Conservation (phyloP, 2,113 vertebrate genomes). For the Megaptera novaeangliae region DNA sequence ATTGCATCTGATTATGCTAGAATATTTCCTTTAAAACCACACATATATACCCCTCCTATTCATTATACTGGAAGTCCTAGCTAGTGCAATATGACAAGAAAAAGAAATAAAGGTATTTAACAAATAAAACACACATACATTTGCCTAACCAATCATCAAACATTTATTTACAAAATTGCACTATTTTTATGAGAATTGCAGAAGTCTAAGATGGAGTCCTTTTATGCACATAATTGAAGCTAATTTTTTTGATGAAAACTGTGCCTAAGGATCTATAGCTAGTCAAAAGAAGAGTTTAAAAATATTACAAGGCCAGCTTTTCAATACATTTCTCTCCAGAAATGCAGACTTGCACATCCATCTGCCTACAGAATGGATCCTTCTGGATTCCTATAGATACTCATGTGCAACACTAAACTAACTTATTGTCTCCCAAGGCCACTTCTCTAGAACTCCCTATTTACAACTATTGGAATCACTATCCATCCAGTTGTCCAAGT, state of each 20-base stretch:
- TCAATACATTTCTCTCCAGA: neutral
- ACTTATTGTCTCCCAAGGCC: neutral
- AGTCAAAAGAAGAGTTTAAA: neutral
- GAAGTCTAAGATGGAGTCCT: neutral
- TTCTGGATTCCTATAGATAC: neutral
- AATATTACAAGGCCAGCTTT: neutral
- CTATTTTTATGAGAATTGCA: neutral
- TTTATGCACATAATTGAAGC: neutral
- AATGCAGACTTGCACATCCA: neutral
- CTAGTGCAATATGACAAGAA: neutral
- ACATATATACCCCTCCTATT: neutral
- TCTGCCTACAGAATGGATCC: neutral
- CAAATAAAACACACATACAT: neutral
- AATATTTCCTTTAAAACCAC: neutral
- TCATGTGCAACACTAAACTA: neutral
- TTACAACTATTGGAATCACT: neutral
- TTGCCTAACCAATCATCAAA: neutral
- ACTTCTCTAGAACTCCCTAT: neutral
- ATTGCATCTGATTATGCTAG: neutral
- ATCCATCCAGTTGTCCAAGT: neutral
- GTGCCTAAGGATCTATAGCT: neutral
- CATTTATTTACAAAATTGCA: neutral
- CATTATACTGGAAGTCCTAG: neutral
- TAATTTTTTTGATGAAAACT: neutral
- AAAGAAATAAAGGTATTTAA: neutral